Base-by-base conservation (phyloP, 2,888 invertebrate genomes). In the Agrochola lychnidis region DNA sequence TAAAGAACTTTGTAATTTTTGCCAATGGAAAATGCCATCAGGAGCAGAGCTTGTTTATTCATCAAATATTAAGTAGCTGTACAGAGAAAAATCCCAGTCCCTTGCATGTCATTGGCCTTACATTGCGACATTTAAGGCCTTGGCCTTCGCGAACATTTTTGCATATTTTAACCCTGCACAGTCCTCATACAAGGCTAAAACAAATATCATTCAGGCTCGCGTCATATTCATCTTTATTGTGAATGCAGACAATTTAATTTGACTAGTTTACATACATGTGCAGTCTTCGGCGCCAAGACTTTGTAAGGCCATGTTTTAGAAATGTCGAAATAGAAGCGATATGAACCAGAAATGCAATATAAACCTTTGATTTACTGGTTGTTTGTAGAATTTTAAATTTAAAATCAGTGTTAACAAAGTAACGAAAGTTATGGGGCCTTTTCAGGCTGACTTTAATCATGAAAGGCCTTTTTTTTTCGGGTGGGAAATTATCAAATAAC, bases 91-190 rank as follows among this genome's bases (percentile, higher is more conserved):
- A 48, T 40, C 4, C 14, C 14, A 70, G 67, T 30, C 67, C 30
- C 16, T 14, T 3, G 48, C 10, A 53, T 73, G 30, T 61, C 73
- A 56, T 56, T 71, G 67, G 63, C 56, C 73, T 70, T 73, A 45
- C 22, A 57, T 22, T 19, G 36, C 53, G 36, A 19, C n/a, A 12
- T 30, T 63, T 25, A 36, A 64, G 67, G 71, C n/a, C 36, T 30
- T 61, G 68, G 74, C 30, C 42, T 66, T 12, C 0, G n/a, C 57
- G 61, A 69, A 62, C 42, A 68, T 64, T 74, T 83, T 36, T 63
- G 79, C 79, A 79, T 82, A 83, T 42, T 64, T 70, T 59, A 82
- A 64, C 40, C 10, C 59, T 70, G 48, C n/a, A 6, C 69, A 59
- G n/a, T 25, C 25, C n/a, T 56, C n/a, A 56, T 73, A 36, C 45